phyloP scores from a whole-genome alignment of 2,888 invertebrate genomes.

The Campoletis raptor region DNA sequence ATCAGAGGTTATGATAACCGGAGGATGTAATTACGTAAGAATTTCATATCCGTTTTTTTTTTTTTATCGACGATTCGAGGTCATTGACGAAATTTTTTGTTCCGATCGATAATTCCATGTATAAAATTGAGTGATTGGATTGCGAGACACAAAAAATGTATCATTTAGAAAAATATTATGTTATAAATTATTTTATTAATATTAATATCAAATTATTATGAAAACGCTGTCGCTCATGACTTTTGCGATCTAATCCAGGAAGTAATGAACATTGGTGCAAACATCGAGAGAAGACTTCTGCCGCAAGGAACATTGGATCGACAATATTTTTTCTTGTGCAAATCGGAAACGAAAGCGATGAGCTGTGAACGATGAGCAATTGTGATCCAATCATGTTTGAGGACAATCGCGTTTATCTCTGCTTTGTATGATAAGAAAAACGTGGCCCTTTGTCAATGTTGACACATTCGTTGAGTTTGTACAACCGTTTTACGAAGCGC shows the following conservation, averaged over 20 bases:
- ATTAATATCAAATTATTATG: background rate
- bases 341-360: too few relatives aligned
- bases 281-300: constrained; percentile 30
- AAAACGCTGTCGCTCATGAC: background rate
- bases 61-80: background rate
- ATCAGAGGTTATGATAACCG: background rate
- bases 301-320: background rate
- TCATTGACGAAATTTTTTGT: background rate
- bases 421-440: too few relatives aligned
- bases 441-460: too few relatives aligned
- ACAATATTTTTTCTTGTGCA: too few relatives aligned
- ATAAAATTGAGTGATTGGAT: background rate
- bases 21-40: background rate
- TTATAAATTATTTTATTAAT: background rate
- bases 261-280: constrained; percentile 28
- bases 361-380: too few relatives aligned
- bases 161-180: background rate
- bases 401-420: too few relatives aligned
- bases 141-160: background rate
- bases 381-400: too few relatives aligned
- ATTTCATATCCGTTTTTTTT: background rate
- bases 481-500: too few relatives aligned
- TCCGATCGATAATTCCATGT: background rate
- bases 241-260: background rate
- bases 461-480: too few relatives aligned